These are phyloP conservation scores for Eristalis intricaria DNA, from an alignment of 2,888 invertebrate genomes.

Conservation along the genomic window DNA sequence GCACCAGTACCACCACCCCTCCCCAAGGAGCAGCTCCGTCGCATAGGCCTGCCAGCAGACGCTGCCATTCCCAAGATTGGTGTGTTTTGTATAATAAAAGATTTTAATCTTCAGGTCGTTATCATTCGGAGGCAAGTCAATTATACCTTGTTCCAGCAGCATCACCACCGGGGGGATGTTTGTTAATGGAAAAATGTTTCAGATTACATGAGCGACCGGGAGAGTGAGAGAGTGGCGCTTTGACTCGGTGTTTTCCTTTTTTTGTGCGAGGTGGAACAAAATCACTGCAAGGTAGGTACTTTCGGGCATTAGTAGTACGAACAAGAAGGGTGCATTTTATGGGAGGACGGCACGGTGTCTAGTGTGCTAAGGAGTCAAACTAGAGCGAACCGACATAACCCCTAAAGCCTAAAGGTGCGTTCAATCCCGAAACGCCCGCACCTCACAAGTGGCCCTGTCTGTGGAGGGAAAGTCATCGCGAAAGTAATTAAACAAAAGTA, in stretches of 20 bases:
- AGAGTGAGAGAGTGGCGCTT: background rate
- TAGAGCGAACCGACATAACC: constrained; percentile 43
- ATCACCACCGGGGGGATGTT: constrained; percentile 56
- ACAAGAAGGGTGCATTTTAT: constrained; percentile 13
- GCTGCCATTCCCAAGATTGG: constrained; percentile 57
- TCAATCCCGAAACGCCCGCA: background rate
- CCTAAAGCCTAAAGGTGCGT: constrained; percentile 56
- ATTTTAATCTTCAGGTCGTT: constrained; percentile 68
- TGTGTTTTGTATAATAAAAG: constrained; percentile 65
- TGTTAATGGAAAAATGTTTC: constrained; percentile 68
- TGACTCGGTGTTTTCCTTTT: constrained; percentile 12
- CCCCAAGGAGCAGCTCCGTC: background rate
- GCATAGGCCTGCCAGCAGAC: constrained; percentile 45
- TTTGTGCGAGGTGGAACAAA: constrained; percentile 15
- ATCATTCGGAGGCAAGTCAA: constrained; percentile 70
- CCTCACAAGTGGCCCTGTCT: background rate
- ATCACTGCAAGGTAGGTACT: constrained; percentile 53
- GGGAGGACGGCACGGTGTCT: too few species aligned
- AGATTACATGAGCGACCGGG: constrained; percentile 32
- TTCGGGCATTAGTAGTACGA: constrained; percentile 49
- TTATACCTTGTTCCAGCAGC: constrained; percentile 63
- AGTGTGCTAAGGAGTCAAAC: constrained; percentile 7
- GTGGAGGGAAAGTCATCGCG: constrained; percentile 74
- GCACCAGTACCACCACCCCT: too few species aligned
- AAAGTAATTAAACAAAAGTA: constrained; percentile 82